Percentiles rank a stretch among this genome's conserved stretches.
Conservation (phyloP, 1,140 invertebrate species). For the Psix sp. region DNA sequence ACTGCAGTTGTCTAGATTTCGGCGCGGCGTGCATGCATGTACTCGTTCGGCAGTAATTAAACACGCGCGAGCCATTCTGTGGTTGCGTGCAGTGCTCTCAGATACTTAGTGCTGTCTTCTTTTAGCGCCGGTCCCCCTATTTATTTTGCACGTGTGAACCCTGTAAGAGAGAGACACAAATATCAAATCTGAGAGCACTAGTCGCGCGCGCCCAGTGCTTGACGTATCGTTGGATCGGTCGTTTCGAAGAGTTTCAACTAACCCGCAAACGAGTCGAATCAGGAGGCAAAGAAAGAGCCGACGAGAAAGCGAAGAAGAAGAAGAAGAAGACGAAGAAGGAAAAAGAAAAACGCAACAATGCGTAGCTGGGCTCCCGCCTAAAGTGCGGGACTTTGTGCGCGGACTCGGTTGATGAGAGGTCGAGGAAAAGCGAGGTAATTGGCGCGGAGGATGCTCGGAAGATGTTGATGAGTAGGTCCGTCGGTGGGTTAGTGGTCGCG, state of each 20-base stretch:
- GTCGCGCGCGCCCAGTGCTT: neutral
- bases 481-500: neutral
- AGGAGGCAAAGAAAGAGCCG: neutral
- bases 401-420: no score
- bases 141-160: no score
- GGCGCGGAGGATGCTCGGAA: no score
- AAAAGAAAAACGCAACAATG: constrained; percentile 10
- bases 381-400: no score
- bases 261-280: neutral
- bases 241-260: neutral
- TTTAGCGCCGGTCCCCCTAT: no score
- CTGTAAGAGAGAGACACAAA: no score
- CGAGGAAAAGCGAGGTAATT: no score
- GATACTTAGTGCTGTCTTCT: no score
- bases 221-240: neutral
- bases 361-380: neutral
- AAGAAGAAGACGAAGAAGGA: neutral
- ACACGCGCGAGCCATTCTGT: constrained; percentile 3
- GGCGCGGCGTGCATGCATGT: no score
- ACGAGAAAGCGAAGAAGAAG: neutral
- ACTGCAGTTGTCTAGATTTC: no score
- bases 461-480: neutral
- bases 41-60: constrained; percentile 10
- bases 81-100: no score
- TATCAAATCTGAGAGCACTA: no score